A percentile compares a stretch with the other conserved stretches of the same genome.
Evolutionary conservation across 2,888 invertebrate species (phyloP).

Genomic region (Microctonus hyperodae): DNA sequence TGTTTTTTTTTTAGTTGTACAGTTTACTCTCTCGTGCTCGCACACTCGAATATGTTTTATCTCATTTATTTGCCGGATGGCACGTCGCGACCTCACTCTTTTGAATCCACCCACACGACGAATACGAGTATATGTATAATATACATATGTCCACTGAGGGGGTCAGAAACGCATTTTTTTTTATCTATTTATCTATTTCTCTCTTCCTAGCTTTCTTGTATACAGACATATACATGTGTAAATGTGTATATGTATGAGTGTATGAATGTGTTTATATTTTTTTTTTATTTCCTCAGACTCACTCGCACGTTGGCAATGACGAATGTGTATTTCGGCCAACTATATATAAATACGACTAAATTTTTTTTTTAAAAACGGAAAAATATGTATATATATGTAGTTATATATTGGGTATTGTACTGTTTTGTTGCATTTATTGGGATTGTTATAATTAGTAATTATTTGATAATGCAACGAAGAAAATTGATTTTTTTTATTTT

Average conservation of each 20-base stretch:
- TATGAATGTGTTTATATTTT: not conserved
- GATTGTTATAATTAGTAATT: too few species aligned
- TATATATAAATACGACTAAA: not conserved
- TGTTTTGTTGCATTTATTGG: too few species aligned
- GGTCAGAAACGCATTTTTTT: conserved; percentile 9
- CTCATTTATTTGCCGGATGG: conserved; percentile 25
- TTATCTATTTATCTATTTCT: conserved; percentile 11
- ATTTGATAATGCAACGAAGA: too few species aligned
- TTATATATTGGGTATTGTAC: not conserved
- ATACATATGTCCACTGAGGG: conserved; percentile 25
- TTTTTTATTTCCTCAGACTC: not conserved
- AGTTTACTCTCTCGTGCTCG: conserved; percentile 12
- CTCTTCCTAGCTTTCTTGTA: not conserved
- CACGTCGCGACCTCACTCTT: conserved; percentile 25
- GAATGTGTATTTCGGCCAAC: conserved; percentile 31
- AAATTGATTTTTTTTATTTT: too few species aligned
- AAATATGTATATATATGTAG: not conserved
- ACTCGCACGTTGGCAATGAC: conserved; percentile 41
- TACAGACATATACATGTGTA: not conserved
- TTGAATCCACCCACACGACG: conserved; percentile 25
- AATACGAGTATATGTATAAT: conserved; percentile 22
- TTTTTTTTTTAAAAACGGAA: too few species aligned
- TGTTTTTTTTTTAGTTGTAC: too few species aligned
- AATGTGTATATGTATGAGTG: too few species aligned
- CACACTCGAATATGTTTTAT: not conserved